Base-by-base conservation (phyloP, 2,797 vertebrate genomes). In the Babyrousa celebensis region DNA sequence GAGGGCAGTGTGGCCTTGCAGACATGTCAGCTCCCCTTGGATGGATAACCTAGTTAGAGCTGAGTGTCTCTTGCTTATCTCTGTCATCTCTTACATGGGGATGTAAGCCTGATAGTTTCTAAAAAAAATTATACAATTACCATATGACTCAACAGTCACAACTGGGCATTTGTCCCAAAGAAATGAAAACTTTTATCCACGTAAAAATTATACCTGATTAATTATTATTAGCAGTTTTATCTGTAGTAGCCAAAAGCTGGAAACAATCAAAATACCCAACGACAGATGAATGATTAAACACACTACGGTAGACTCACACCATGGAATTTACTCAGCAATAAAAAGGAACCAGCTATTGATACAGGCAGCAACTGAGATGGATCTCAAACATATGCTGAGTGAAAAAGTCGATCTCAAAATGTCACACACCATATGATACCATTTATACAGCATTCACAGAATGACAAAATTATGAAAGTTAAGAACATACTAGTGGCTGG, bases 351-450 rank as follows among this genome's bases (percentile, higher is more conserved):
- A 72, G 48, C 63, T 91, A 77, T 27, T 17, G 25, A 83, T 74
- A 56, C 17, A 58, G 6, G 3, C 10, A 68, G 93, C 75, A 65
- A 86, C 12, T 29, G 75, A 75, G 52, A 70, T 65, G 4, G 27
- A 88, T 80, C 77, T 79, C n/a, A 80, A 91, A 77, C 68, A 52
- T 3, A 71, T 48, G 17, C 43, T 29, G 40, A 75, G 25, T 84
- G 52, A 84, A 60, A 94, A 77, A 91, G 32, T 25, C 32, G 52
- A 48, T 75, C 27, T 90, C 60, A 58, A 94, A 96, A 93, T 54
- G 32, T 84, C 48, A 93, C 8, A 48, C 23, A 60, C 23, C 25
- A 1, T 68, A 43, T 48, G 18, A 71, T 72, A 71, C 10, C 48
- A 52, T 75, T 65, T 43, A 93, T 18, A 65, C 9, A 48, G 23